Percentiles rank a stretch among this genome's conserved stretches.
Evolutionary conservation across 2,113 vertebrate species (phyloP).

Genomic region (Poeciliopsis turrubarensis): DNA sequence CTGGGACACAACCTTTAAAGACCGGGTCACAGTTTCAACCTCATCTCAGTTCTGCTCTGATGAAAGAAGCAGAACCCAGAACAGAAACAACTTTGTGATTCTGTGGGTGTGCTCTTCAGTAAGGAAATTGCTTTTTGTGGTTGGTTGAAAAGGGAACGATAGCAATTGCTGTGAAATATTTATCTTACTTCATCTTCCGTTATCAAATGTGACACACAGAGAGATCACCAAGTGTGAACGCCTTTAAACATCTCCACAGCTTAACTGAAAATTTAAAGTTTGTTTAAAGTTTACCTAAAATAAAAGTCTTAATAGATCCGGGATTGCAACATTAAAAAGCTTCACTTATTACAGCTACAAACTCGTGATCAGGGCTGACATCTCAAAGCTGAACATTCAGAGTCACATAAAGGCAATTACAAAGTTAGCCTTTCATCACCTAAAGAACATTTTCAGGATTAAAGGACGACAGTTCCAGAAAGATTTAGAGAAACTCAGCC

Average conservation of each 20-base stretch:
- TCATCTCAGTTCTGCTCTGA: neutral
- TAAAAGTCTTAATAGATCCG: rapidly evolving
- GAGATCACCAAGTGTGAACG: neutral
- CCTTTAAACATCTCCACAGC: neutral
- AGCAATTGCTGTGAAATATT: neutral
- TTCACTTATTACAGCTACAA: no score
- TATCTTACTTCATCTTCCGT: neutral
- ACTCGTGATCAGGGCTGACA: no score
- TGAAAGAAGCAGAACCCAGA: neutral
- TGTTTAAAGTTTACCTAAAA: neutral
- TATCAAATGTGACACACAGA: neutral
- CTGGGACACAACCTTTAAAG: neutral
- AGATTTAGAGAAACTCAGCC: no score
- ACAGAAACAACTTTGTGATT: neutral
- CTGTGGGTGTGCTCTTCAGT: neutral
- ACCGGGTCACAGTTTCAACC: neutral
- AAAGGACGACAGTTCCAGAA: no score
- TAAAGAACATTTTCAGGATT: no score
- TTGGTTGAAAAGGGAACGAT: neutral
- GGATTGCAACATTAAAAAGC: neutral
- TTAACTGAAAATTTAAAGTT: neutral
- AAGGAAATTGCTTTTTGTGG: neutral
- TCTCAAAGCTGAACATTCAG: no score
- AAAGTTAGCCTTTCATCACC: no score
- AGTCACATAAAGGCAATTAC: no score